Evolutionary conservation across 2,888 invertebrate genomes (phyloP), one percentile per base, ranked within the genome.

Genomic region (Erpobdella octoculata): DNA sequence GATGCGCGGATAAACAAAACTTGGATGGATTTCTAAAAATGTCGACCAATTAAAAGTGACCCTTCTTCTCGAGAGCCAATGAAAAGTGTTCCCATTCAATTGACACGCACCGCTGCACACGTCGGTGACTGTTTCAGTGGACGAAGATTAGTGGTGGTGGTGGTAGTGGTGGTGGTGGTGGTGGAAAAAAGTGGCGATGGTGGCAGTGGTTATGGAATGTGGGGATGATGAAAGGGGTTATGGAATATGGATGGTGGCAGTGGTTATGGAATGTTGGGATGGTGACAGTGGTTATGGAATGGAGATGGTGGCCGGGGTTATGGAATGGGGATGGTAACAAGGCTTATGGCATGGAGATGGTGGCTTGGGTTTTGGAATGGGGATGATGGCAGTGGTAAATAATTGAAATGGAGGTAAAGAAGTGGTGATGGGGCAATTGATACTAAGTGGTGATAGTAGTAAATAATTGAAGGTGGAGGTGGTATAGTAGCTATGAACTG

Each of bases 201-300:
- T 41, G 18, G 41, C 41, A 41, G 41, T 41, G 18, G 41, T n/a
- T n/a, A n/a, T n/a, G n/a, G n/a, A n/a, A n/a, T n/a, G 99, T 87
- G 99, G 99, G 85, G 97, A 97, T 85, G 99, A 98, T 85, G 98
- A 98, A 61, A 98, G 99, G 85, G 88, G 98, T 84, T 99, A 99
- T 83, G 98, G 99, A 87, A 98, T 98, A 15, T 98, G 98, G 41
- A 97, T 97, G 80, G 98, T 98, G 86, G 98, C 98, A 78, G 98
- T 98, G 82, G 97, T 99, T 86, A 97, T 98, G 84, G 98, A 98
- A 87, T 91, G 97, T 97, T 98, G 46, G 12, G 46, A 15, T 12
- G 12, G 46, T 41, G 46, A 15, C n/a, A n/a, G 46, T 41, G 46
- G 12, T 12, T 41, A n/a, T 12, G 46, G 46, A n/a, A 41, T 41